These are phyloP conservation scores for Arvicola amphibius DNA, from an alignment of 2,797 vertebrate genomes.

Conservation along the genomic window DNA sequence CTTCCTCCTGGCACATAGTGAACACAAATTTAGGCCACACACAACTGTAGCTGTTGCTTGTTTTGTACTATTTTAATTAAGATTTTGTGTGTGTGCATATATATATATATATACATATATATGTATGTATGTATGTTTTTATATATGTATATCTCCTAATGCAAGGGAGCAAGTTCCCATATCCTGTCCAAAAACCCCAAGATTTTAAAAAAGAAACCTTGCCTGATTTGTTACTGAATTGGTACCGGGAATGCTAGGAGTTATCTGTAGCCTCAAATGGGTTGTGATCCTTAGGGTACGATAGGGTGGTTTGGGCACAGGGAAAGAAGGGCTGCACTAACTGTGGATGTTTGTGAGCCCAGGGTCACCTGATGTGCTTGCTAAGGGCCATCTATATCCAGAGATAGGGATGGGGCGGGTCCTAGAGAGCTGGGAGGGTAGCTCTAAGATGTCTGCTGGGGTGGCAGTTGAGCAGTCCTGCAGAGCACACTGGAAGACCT, in stretches of 20 bases:
- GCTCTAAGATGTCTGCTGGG: not conserved
- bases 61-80: constrained; percentile 67
- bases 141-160: not conserved
- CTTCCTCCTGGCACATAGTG: not conserved
- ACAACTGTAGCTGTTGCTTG: not conserved
- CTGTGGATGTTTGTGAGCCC: not conserved
- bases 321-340: not conserved
- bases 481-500: not conserved
- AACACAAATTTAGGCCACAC: not conserved
- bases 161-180: not conserved
- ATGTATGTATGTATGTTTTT: too few species aligned
- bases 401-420: not conserved
- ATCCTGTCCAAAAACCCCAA: not conserved
- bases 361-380: not conserved
- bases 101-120: too few species aligned
- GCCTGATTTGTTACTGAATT: not conserved
- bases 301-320: too few species aligned
- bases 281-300: not conserved
- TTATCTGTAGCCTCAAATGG: not conserved
- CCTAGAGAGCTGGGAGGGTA: not conserved
- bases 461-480: not conserved
- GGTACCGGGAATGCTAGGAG: not conserved
- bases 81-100: not conserved
- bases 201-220: not conserved
- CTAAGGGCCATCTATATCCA: not conserved